Evolutionary conservation across 2,113 vertebrate species (phyloP).

Genomic region (Leucoraja erinaceus): DNA sequence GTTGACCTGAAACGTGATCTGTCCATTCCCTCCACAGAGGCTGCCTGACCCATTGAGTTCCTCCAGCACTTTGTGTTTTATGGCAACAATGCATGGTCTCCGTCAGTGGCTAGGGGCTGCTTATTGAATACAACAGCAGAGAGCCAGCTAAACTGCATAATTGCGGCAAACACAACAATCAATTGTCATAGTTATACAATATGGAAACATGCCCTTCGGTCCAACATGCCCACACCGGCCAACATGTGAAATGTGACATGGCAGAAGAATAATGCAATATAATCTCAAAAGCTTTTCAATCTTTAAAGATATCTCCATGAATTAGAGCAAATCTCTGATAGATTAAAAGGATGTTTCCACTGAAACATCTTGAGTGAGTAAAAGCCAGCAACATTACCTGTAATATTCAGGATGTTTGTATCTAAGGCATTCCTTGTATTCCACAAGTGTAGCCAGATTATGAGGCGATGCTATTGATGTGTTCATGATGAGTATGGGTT

Average conservation of each 20-base stretch:
- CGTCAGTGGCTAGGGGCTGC: neutral
- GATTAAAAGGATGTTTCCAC: neutral
- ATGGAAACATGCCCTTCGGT: too few relatives aligned
- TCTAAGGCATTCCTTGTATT: neutral
- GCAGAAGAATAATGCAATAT: conserved; percentile 7
- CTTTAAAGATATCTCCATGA: conserved; percentile 6
- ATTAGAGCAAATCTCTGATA: neutral
- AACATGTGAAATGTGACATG: neutral
- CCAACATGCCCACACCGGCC: too few relatives aligned
- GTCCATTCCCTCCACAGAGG: too few relatives aligned
- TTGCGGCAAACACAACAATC: neutral
- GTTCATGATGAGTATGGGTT: neutral
- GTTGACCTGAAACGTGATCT: too few relatives aligned
- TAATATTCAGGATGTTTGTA: neutral
- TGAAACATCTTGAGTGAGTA: neutral
- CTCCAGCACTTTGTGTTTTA: too few relatives aligned
- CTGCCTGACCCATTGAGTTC: too few relatives aligned
- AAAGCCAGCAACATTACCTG: neutral
- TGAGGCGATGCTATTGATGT: neutral
- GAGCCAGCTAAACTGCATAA: neutral
- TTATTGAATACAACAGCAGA: neutral
- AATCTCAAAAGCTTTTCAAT: conserved; percentile 17
- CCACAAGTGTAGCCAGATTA: neutral
- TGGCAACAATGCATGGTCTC: neutral
- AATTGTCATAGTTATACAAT: too few relatives aligned